Base-by-base conservation (phyloP, 2,797 vertebrate species). In the Trematomus bernacchii region DNA sequence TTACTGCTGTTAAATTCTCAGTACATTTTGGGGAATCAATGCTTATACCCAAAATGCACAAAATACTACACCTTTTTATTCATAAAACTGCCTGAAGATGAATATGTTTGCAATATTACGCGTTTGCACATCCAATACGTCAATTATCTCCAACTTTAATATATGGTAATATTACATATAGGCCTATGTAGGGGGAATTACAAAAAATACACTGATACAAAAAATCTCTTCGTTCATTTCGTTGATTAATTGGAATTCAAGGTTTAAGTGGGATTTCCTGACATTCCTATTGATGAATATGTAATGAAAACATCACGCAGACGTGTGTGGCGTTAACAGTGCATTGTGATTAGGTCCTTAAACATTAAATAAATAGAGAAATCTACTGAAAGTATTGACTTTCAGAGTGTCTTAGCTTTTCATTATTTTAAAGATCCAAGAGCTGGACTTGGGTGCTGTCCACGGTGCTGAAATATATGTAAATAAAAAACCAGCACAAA, bases 391-490 rank as follows among this genome's bases (percentile, higher is more conserved):
- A 66, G 3, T 15, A 55, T 8, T 57, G 2, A 10, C 18, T 59
- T 30, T 61, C 12, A 19, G 2, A 30, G 11, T 37, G 14, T 3
- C 5, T 48, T 10, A 9, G 11, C 50, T 6, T 62, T 58, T 27
- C 18, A 33, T 54, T 18, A 12, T 55, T 3, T 57, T n/a, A 1
- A 18, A 66, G 7, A 61, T 42, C 7, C 6, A 27, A 5, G 4
- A 43, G n/a, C 37, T 2, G n/a, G 51, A 18, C 13, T 1, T 64
- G 48, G 75, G 73, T 82, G 91, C 94, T 94, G 91, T 94, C 94
- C 93, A 75, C 40, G 92, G 94, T 95, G 81, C 94, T 95, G 93
- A 94, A 93, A 70, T 23, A n/a, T 1, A 51, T 19, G 23, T 57
- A 21, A 53, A 52, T 1, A 66, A 10, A 64, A 74, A 70, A 55